These are phyloP conservation scores for Nomada ruficornis DNA, from an alignment of 2,888 invertebrate species.

Conservation along the genomic window DNA sequence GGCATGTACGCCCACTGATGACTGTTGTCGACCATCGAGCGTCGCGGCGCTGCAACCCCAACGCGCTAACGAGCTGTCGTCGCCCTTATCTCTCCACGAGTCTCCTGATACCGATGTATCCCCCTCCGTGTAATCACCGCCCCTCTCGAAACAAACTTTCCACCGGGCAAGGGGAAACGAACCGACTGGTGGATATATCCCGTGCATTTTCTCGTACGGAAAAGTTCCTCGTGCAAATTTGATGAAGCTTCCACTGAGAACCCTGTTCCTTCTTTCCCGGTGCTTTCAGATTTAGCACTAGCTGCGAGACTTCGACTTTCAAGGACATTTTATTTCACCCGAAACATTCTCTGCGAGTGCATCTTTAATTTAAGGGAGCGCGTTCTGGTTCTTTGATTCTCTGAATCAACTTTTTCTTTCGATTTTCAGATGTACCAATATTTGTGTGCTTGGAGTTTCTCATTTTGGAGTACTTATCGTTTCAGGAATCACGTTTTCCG, in stretches of 20 bases:
- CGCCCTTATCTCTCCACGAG: slow-evolving; percentile 68
- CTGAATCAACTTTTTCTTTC: no score
- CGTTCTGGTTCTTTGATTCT: no score
- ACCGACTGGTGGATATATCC: background rate
- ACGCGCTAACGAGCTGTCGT: slow-evolving; percentile 80
- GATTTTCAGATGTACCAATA: no score
- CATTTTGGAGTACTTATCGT: no score
- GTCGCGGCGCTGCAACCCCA: slow-evolving; percentile 73
- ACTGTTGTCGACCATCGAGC: slow-evolving; percentile 75
- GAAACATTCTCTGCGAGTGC: no score
- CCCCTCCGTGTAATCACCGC: slow-evolving; percentile 38
- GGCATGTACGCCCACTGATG: slow-evolving; percentile 71
- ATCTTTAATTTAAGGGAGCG: no score
- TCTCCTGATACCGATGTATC: slow-evolving; percentile 56
- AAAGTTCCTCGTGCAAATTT: slow-evolving; percentile 33
- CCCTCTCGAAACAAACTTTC: slow-evolving; percentile 4
- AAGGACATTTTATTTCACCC: background rate
- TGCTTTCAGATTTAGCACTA: no score
- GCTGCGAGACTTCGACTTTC: background rate
- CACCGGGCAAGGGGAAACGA: background rate
- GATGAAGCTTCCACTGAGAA: slow-evolving; percentile 3
- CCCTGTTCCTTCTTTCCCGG: background rate
- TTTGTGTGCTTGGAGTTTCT: no score
- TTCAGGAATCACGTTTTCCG: no score
- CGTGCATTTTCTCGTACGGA: slow-evolving; percentile 20